Evolutionary conservation across 2,113 vertebrate genomes (phyloP), one percentile per base, ranked within the genome.

Genomic region (Tachysurus fulvidraco): DNA sequence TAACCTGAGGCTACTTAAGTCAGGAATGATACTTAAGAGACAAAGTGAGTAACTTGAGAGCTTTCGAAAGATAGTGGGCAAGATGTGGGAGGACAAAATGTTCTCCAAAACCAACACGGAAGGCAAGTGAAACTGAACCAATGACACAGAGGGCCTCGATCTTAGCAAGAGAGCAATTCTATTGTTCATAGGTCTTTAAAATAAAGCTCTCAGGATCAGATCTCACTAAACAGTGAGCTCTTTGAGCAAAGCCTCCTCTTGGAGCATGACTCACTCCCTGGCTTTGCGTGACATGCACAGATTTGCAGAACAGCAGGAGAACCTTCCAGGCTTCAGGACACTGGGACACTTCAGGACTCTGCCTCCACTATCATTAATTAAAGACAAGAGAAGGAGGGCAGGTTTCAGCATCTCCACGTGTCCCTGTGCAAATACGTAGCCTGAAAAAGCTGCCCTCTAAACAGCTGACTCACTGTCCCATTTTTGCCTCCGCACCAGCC

Each of bases 271-370:
- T 86, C 89, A 44, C 52, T 83, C n/a, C 52, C 79, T 80, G 81
- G 78, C 64, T 81, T 86, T 23, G 76, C 67, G 81, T 86, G 89
- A 86, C 89, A 67, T 13, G 21, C 86, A 65, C 74, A 88, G 84
- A 84, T 83, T 83, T 88, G 78, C 36, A 83, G 57, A 88, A 84
- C 62, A 41, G 73, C 78, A 69, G 5, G 55, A 59, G 86, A 82
- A 85, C 64, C 60, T 74, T 86, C 59, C 76, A 88, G 81, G 76
- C 88, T 85, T 57, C 44, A 65, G 19, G 80, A 87, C 55, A 74
- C 54, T 8, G 28, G 16, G 8, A 77, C 65, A 78, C 55, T 86
- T 82, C 81, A 65, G 82, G 71, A 87, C 57, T 36, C 55, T 54
- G 73, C 81, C 46, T 82, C 65, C 78, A 54, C 60, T 55, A 71